Percentiles rank a stretch among this genome's conserved stretches.
Evolutionary conservation across 2,888 invertebrate genomes (phyloP).

Genomic region (Drosophila colorata): DNA sequence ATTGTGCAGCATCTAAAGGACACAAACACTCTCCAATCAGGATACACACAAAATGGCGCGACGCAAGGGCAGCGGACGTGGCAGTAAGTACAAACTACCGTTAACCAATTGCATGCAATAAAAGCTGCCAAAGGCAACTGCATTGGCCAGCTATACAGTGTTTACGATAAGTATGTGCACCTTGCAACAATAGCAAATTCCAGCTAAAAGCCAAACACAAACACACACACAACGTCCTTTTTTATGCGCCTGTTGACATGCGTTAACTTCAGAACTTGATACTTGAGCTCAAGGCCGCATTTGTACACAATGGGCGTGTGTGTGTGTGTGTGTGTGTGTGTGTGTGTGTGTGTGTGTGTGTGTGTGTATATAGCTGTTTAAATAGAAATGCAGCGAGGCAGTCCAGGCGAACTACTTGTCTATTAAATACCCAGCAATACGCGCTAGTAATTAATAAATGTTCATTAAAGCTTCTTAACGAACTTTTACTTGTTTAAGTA

Average conservation of each 20-base stretch:
- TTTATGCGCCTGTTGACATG: slow-evolving; percentile 27
- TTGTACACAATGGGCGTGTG: not conserved
- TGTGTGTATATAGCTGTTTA: not conserved
- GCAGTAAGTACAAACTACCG: slow-evolving; percentile 73
- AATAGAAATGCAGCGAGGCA: slow-evolving; percentile 2
- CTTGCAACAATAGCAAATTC: slow-evolving; percentile 19
- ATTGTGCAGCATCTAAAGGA: slow-evolving; percentile 25
- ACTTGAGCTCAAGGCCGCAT: slow-evolving; percentile 49
- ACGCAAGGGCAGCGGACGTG: slow-evolving; percentile 82
- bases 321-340: slow-evolving; percentile 1
- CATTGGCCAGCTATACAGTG: not conserved
- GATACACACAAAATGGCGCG: slow-evolving; percentile 68
- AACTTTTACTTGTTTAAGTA: no score
- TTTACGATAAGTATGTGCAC: slow-evolving; percentile 8
- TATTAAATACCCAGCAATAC: slow-evolving; percentile 1
- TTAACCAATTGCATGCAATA: not conserved
- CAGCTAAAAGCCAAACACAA: slow-evolving; percentile 4
- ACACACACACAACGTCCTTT: slow-evolving; percentile 25
- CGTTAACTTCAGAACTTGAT: slow-evolving; percentile 50
- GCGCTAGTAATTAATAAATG: no score
- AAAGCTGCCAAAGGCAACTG: not conserved
- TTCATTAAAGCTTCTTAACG: no score
- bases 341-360: not conserved
- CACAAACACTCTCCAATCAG: slow-evolving; percentile 4
- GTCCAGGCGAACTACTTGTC: slow-evolving; percentile 6